Percentiles rank a stretch among this genome's conserved stretches.
Evolutionary conservation across 2,888 invertebrate genomes (phyloP).

Genomic region (Chloroclysta siterata): DNA sequence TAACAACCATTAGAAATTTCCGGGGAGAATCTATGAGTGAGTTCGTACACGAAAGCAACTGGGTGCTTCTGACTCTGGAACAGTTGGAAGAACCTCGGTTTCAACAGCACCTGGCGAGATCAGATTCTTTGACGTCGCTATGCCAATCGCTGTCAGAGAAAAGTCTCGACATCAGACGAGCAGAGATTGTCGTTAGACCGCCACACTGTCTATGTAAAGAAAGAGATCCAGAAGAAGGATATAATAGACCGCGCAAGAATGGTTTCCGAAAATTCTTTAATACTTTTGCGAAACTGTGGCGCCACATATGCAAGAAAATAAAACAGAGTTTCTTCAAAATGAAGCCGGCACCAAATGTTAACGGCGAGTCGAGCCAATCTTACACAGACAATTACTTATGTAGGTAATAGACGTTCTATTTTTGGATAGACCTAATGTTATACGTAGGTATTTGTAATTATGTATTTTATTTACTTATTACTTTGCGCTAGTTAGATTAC

Average conservation of each 20-base stretch:
- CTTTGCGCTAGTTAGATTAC: slow-evolving; percentile 22
- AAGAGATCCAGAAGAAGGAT: slow-evolving; percentile 46
- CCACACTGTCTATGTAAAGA: slow-evolving; percentile 71
- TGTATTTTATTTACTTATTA: slow-evolving; percentile 17
- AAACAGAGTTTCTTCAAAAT: slow-evolving; percentile 47
- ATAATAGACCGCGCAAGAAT: slow-evolving; percentile 43
- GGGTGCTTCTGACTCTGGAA: slow-evolving; percentile 68
- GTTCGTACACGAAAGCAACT: slow-evolving; percentile 71
- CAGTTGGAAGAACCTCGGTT: slow-evolving; percentile 68
- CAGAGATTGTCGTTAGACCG: slow-evolving; percentile 59
- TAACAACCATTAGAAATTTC: slow-evolving; percentile 75
- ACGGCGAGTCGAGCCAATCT: slow-evolving; percentile 47
- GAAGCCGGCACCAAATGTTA: slow-evolving; percentile 32
- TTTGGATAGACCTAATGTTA: slow-evolving; percentile 29
- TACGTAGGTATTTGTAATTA: neutral
- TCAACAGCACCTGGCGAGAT: slow-evolving; percentile 59
- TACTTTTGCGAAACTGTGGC: slow-evolving; percentile 44
- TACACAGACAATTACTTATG: slow-evolving; percentile 63
- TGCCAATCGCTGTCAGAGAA: slow-evolving; percentile 61
- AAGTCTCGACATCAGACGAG: slow-evolving; percentile 49
- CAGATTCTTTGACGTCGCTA: slow-evolving; percentile 58
- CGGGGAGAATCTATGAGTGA: slow-evolving; percentile 64
- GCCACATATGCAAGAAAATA: slow-evolving; percentile 50
- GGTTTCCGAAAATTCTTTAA: slow-evolving; percentile 49
- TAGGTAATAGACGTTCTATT: slow-evolving; percentile 63